phyloP scores from a whole-genome alignment of 2,797 vertebrate species.

The Hippopotamyrus pictus region DNA sequence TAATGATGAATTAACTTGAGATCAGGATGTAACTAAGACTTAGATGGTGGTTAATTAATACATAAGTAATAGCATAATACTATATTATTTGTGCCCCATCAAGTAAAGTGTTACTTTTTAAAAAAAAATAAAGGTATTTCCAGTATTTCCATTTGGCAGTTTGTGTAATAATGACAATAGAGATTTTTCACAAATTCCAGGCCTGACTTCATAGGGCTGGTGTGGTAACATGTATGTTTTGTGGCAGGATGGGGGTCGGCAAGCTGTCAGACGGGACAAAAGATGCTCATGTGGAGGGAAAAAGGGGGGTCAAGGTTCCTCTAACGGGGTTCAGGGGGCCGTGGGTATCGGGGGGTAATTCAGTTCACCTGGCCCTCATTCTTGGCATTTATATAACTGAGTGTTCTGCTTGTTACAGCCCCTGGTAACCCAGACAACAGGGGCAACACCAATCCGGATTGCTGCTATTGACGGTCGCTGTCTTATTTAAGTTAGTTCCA shows the following conservation, averaged over 20 bases:
- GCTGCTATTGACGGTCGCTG: neutral
- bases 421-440: neutral
- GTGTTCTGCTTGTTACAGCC: neutral
- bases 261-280: neutral
- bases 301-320: neutral
- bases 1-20: neutral
- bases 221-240: neutral
- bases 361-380: neutral
- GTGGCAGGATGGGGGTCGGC: neutral
- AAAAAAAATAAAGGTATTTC: neutral
- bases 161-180: neutral
- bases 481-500: neutral
- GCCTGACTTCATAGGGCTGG: neutral
- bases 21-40: neutral
- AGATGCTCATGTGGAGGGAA: neutral
- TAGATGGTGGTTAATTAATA: neutral
- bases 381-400: neutral
- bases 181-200: neutral
- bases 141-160: neutral
- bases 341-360: neutral
- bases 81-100: neutral
- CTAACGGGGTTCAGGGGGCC: neutral
- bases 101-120: neutral
- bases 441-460: neutral
- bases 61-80: neutral